These are phyloP conservation scores for Etheostoma nigrum DNA, from an alignment of 2,797 vertebrate species.

Conservation along the genomic window DNA sequence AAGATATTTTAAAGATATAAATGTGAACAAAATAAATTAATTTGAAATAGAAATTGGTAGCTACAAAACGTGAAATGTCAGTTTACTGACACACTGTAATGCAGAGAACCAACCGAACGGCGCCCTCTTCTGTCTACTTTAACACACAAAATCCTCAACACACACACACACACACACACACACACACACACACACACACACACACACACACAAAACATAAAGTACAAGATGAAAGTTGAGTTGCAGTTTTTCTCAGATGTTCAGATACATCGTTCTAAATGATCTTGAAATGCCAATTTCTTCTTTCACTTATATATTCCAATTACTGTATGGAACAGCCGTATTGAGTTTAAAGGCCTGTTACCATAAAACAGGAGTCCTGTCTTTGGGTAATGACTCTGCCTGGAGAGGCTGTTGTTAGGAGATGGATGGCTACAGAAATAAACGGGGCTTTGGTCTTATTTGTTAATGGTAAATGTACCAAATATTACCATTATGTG, in stretches of 20 bases:
- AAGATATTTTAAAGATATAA: background rate
- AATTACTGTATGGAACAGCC: conserved; percentile 11
- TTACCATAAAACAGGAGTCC: conserved; percentile 9
- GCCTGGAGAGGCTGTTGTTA: background rate
- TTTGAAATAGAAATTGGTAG: background rate
- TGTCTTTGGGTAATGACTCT: background rate
- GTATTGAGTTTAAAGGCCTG: conserved; percentile 13
- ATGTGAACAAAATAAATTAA: no score
- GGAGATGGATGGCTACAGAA: background rate
- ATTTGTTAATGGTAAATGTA: no score
- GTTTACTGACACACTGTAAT: background rate
- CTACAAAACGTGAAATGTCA: background rate
- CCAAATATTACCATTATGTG: no score
- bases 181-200: background rate
- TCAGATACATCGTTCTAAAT: background rate
- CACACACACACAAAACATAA: background rate
- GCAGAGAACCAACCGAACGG: conserved; percentile 13
- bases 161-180: background rate
- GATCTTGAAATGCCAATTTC: background rate
- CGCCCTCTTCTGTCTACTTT: conserved; percentile 36
- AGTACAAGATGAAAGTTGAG: background rate
- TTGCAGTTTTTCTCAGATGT: background rate
- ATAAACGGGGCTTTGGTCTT: background rate
- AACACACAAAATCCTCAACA: background rate
- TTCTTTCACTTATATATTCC: background rate